phyloP scores from a whole-genome alignment of 2,113 vertebrate genomes.

The Anoura caudifer region DNA sequence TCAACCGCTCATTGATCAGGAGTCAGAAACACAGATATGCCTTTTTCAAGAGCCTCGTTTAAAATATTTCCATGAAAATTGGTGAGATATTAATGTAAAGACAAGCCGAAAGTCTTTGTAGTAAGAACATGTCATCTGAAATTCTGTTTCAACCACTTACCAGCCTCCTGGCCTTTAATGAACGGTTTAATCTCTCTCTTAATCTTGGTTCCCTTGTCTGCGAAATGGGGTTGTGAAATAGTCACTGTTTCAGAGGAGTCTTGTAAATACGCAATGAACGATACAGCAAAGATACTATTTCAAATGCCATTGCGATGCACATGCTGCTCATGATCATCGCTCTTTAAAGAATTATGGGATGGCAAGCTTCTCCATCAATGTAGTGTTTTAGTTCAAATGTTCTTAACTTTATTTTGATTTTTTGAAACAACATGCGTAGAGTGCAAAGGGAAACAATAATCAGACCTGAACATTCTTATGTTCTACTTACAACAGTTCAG shows the following conservation, averaged over 20 bases:
- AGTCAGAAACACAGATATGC: background rate
- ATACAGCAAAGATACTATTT: background rate
- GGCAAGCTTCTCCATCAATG: background rate
- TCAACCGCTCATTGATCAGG: constrained; percentile 1
- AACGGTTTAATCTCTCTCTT: background rate
- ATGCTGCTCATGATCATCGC: background rate
- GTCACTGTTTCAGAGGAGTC: background rate
- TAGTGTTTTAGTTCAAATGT: background rate
- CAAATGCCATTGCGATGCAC: background rate
- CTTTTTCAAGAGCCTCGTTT: constrained; percentile 20
- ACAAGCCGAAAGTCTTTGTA: background rate
- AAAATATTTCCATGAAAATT: constrained; percentile 5
- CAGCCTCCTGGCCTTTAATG: background rate
- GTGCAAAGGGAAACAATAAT: constrained; percentile 4
- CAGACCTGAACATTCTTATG: background rate
- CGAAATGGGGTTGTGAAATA: background rate
- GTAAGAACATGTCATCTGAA: background rate
- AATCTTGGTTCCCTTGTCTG: background rate
- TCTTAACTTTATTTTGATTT: background rate
- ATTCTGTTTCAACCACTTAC: background rate
- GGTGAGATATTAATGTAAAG: constrained; percentile 4
- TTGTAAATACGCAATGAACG: background rate
- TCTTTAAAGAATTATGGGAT: background rate
- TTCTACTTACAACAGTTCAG: background rate
- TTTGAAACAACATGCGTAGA: background rate